These are phyloP conservation scores for Ditula angustiorana DNA, from an alignment of 2,888 invertebrate genomes.

Conservation along the genomic window DNA sequence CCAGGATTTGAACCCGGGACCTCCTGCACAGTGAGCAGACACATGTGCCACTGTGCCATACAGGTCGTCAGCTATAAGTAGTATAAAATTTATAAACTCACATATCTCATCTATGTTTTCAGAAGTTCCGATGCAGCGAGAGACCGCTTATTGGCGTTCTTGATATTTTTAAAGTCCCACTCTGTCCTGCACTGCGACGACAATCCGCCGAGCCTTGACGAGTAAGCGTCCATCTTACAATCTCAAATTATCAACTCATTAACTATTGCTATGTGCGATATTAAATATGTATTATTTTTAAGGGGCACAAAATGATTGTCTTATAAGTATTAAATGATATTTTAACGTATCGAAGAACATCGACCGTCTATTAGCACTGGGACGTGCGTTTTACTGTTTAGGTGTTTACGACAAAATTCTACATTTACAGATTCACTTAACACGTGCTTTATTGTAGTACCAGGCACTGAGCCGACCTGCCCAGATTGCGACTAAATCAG, in stretches of 20 bases:
- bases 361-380: conserved; percentile 23
- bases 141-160: conserved; percentile 70
- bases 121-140: conserved; percentile 64
- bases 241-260: conserved; percentile 24
- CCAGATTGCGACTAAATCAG: too few relatives aligned
- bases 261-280: conserved; percentile 26
- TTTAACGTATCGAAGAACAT: conserved; percentile 34
- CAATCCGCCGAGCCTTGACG: conserved; percentile 55
- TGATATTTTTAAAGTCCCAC: conserved; percentile 68
- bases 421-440: conserved; percentile 28
- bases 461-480: too few relatives aligned
- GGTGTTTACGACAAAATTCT: conserved; percentile 16
- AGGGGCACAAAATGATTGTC: conserved; percentile 54
- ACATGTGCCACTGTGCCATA: too few relatives aligned
- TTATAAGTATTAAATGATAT: conserved; percentile 46
- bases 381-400: conserved; percentile 10
- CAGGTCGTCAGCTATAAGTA: too few relatives aligned
- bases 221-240: conserved; percentile 45
- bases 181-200: conserved; percentile 54
- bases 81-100: too few relatives aligned
- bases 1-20: too few relatives aligned
- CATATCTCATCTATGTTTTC: too few relatives aligned
- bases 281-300: conserved; percentile 34
- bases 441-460: too few relatives aligned
- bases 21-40: too few relatives aligned